phyloP scores from a whole-genome alignment of 2,113 vertebrate species.

The Saiga tatarica region DNA sequence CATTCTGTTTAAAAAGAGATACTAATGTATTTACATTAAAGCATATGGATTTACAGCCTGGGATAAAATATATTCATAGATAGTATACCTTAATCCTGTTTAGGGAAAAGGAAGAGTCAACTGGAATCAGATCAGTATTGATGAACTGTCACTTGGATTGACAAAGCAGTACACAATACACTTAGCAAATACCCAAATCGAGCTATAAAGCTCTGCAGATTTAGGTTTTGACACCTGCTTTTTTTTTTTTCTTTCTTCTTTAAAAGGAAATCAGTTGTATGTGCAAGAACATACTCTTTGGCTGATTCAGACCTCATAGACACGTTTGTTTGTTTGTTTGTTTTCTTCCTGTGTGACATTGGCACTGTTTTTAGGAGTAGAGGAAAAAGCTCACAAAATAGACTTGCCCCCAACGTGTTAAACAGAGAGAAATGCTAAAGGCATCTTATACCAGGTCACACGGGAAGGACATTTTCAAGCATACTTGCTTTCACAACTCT shows the following conservation, averaged over 20 bases:
- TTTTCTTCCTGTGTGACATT: constrained; percentile 47
- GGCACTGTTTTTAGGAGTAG: constrained; percentile 33
- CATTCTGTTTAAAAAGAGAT: constrained; percentile 64
- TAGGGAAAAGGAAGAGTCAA: constrained; percentile 75
- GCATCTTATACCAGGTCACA: neutral
- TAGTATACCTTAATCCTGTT: constrained; percentile 77
- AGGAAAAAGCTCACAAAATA: neutral
- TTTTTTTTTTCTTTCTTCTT: constrained; percentile 44
- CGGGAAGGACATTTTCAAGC: neutral
- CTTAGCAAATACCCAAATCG: constrained; percentile 74
- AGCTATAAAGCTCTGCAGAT: constrained; percentile 74
- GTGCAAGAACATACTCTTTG: constrained; percentile 62
- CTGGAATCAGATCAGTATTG: constrained; percentile 81
- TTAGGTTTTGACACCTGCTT: constrained; percentile 73
- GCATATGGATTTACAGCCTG: constrained; percentile 67
- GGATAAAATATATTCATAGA: constrained; percentile 76
- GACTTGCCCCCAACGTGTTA: constrained; percentile 31
- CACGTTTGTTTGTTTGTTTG: neutral
- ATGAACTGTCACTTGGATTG: constrained; percentile 80
- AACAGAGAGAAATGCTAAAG: constrained; percentile 3
- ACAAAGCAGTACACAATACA: constrained; percentile 70
- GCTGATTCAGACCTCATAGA: constrained; percentile 71
- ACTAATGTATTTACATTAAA: constrained; percentile 75
- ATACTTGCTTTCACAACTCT: neutral
- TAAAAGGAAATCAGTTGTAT: constrained; percentile 73